Percentiles rank a stretch among this genome's conserved stretches.
These are phyloP conservation scores for Clarias gariepinus DNA, from an alignment of 2,113 vertebrate genomes.

Conservation along the genomic window DNA sequence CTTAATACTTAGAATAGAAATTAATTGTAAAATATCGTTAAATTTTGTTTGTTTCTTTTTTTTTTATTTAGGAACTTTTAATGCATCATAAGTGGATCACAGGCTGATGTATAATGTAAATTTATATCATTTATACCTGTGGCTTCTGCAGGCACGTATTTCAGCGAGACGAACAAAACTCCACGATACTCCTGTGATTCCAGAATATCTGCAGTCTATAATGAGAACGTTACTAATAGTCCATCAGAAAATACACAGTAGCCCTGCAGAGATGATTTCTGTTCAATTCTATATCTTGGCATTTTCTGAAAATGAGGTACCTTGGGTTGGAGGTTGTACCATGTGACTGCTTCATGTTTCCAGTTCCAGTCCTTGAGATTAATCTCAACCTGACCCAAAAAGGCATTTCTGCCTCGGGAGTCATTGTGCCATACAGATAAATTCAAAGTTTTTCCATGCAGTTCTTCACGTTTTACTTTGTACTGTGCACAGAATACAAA, in stretches of 20 bases:
- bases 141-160: conserved; percentile 49
- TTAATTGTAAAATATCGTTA: too few relatives aligned
- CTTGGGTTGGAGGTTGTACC: conserved; percentile 62
- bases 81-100: neutral
- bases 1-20: too few relatives aligned
- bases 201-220: conserved; percentile 41
- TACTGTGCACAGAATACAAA: conserved; percentile 50
- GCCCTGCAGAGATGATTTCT: neutral
- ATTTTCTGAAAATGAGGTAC: conserved; percentile 29
- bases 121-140: conserved; percentile 23
- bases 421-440: conserved; percentile 65
- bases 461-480: conserved; percentile 56
- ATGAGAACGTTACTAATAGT: neutral
- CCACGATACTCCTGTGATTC: conserved; percentile 50
- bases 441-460: conserved; percentile 53
- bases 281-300: neutral
- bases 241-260: neutral
- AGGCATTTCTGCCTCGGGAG: conserved; percentile 58
- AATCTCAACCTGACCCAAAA: conserved; percentile 61
- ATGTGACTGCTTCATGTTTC: conserved; percentile 51
- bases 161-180: conserved; percentile 52
- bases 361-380: conserved; percentile 58
- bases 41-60: too few relatives aligned
- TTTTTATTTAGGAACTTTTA: neutral
- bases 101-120: neutral